These are phyloP conservation scores for Sphecodes monilicornis DNA, from an alignment of 2,888 invertebrate species.

Conservation along the genomic window DNA sequence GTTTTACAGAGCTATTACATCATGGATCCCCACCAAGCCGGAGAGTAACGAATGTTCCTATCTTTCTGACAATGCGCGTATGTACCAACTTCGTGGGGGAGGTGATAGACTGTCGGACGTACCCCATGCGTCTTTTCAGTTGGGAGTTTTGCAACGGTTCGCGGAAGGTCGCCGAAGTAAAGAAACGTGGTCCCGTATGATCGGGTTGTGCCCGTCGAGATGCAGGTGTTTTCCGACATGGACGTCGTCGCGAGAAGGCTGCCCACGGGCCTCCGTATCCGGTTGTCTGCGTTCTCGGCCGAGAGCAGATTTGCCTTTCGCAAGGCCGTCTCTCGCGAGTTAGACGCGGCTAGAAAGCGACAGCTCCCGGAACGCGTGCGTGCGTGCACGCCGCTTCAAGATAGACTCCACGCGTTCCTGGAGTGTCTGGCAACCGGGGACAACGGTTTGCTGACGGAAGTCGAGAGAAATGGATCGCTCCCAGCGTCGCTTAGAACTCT, in stretches of 20 bases:
- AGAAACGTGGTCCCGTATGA: slow-evolving; percentile 54
- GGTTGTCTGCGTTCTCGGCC: slow-evolving; percentile 35
- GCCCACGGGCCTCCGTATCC: slow-evolving; percentile 51
- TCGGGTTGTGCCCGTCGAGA: slow-evolving; percentile 50
- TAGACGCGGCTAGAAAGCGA: slow-evolving; percentile 44
- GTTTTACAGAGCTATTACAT: not conserved
- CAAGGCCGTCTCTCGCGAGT: slow-evolving; percentile 59
- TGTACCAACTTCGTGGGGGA: not conserved
- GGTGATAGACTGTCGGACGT: not conserved
- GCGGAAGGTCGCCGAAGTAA: slow-evolving; percentile 62
- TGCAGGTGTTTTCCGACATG: slow-evolving; percentile 64
- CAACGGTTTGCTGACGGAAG: slow-evolving; percentile 10
- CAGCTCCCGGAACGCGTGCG: slow-evolving; percentile 20
- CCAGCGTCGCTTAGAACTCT: not conserved
- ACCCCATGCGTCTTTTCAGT: not conserved
- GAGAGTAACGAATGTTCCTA: slow-evolving; percentile 15
- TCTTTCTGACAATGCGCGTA: slow-evolving; percentile 17
- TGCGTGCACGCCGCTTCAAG: not conserved
- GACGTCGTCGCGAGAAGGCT: slow-evolving; percentile 55
- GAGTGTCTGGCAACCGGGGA: slow-evolving; percentile 11
- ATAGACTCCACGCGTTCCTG: slow-evolving; percentile 7
- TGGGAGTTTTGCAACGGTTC: slow-evolving; percentile 54
- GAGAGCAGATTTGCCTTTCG: slow-evolving; percentile 57
- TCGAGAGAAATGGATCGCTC: slow-evolving; percentile 4
- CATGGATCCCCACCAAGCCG: not conserved